Percentiles rank a stretch among this genome's conserved stretches.
Evolutionary conservation across 2,113 vertebrate genomes (phyloP).

Genomic region (Chiloscyllium plagiosum): DNA sequence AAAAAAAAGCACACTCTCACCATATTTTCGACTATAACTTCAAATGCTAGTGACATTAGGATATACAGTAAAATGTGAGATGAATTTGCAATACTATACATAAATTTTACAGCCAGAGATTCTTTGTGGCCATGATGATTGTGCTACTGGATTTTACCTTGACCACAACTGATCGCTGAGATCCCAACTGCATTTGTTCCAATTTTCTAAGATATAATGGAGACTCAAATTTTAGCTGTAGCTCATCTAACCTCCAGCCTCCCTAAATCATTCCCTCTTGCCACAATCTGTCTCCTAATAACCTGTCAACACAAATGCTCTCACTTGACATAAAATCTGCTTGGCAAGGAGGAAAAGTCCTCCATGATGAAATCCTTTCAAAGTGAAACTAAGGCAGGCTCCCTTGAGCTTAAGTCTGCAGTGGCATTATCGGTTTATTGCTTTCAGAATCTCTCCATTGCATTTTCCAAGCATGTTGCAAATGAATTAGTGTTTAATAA

Average conservation of each 20-base stretch:
- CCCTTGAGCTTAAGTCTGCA: neutral
- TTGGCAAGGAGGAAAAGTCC: neutral
- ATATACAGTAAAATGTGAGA: neutral
- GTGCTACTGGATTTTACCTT: neutral
- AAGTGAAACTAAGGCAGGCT: conserved; percentile 12
- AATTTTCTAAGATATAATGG: neutral
- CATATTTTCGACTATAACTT: neutral
- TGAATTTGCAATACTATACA: neutral
- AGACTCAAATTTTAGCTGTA: neutral
- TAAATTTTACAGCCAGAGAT: neutral
- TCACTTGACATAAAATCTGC: neutral
- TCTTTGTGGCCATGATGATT: neutral
- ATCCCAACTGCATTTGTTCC: neutral
- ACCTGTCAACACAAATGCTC: neutral
- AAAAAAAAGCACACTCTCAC: neutral
- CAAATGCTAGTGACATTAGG: neutral
- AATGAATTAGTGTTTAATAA: conserved; percentile 26
- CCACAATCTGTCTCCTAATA: neutral
- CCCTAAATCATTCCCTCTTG: neutral
- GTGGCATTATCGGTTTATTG: neutral
- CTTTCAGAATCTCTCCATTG: neutral
- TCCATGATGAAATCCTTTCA: conserved; percentile 19
- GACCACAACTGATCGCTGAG: neutral
- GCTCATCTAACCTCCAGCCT: conserved; percentile 1
- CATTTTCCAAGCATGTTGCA: conserved; percentile 15